Evolutionary conservation across 2,113 vertebrate genomes (phyloP).

Genomic region (Arizona elegans): DNA sequence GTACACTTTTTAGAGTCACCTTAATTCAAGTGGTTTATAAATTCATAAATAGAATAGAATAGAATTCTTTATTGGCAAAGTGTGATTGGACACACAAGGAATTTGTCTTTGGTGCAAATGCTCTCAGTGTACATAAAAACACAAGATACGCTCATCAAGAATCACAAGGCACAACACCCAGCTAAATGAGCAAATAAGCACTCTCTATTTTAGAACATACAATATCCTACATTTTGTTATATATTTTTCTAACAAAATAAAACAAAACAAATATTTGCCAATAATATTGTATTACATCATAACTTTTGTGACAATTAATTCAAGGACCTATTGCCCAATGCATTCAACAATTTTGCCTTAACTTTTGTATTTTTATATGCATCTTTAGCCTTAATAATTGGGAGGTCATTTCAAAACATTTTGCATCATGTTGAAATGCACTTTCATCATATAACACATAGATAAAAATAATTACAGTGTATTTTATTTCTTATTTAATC

Average conservation of each 20-base stretch:
- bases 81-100: too few relatives aligned
- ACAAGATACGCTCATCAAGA: too few relatives aligned
- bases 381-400: neutral
- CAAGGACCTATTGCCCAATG: neutral
- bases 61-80: too few relatives aligned
- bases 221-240: neutral
- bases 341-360: conserved; percentile 1
- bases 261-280: neutral
- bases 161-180: too few relatives aligned
- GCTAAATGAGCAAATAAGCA: neutral
- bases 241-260: neutral
- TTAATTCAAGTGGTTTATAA: neutral
- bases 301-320: neutral
- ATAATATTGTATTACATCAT: neutral
- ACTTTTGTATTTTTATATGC: neutral
- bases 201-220: neutral
- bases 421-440: conserved; percentile 37
- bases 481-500: conserved; percentile 43
- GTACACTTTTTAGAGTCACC: neutral
- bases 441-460: neutral
- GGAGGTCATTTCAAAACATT: conserved; percentile 33
- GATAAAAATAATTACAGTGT: conserved; percentile 28
- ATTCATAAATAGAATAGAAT: neutral
- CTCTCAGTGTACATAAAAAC: too few relatives aligned
- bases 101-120: too few relatives aligned